Conservation (phyloP, 2,797 vertebrate species). For the Otolemur crassicaudatus region DNA sequence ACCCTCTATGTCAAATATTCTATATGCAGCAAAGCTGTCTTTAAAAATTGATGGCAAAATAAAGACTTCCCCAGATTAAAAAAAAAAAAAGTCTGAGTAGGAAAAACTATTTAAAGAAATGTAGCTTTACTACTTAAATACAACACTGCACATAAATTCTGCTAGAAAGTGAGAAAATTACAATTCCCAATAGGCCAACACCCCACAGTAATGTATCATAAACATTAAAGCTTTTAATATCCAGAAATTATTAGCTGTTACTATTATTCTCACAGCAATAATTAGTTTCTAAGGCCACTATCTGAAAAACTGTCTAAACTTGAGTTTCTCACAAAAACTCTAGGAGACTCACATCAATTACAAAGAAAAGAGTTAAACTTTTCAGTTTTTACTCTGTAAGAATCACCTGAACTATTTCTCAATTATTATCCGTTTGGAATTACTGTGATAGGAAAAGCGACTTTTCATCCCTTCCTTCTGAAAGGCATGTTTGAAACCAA, state of each 20-base stretch:
- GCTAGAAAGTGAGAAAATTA: neutral
- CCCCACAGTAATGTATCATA: neutral
- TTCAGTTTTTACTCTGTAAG: neutral
- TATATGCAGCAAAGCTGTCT: neutral
- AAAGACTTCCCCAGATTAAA: neutral
- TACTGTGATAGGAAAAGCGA: neutral
- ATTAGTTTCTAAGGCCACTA: slow-evolving; percentile 36
- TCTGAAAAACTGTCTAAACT: slow-evolving; percentile 24
- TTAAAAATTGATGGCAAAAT: slow-evolving; percentile 13
- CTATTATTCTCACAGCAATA: slow-evolving; percentile 2
- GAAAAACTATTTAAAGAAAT: slow-evolving; percentile 13
- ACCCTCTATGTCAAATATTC: neutral
- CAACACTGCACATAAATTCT: neutral
- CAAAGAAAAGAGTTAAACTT: slow-evolving; percentile 24
- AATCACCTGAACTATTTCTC: slow-evolving; percentile 33
- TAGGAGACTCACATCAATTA: neutral
- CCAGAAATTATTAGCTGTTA: slow-evolving; percentile 26
- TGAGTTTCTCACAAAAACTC: neutral
- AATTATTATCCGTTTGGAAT: slow-evolving; percentile 16
- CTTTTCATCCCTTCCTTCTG: neutral
- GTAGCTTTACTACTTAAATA: slow-evolving; percentile 5
- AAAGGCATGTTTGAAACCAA: neutral
- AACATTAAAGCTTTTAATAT: slow-evolving; percentile 14
- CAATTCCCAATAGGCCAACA: slow-evolving; percentile 14
- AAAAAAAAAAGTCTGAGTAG: neutral